phyloP scores from a whole-genome alignment of 2,888 invertebrate genomes.

The Caenorhabditis drosophilae region DNA sequence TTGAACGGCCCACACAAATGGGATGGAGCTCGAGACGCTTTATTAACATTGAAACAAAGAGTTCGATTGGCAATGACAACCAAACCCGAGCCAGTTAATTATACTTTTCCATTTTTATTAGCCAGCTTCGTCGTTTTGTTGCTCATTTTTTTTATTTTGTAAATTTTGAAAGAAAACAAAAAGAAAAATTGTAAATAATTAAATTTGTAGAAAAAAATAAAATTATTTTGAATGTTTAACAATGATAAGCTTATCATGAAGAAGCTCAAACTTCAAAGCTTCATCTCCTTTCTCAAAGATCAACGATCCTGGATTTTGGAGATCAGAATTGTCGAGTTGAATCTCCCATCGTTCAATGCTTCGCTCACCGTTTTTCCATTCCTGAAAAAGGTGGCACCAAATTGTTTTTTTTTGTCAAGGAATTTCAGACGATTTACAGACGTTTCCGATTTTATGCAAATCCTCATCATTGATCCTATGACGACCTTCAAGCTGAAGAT shows the following conservation, averaged over 20 bases:
- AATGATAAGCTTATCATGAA: too few species aligned
- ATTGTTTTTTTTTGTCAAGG: background rate
- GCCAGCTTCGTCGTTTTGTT: conserved; percentile 17
- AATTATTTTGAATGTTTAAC: too few species aligned
- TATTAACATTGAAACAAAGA: conserved; percentile 45
- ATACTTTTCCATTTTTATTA: conserved; percentile 20
- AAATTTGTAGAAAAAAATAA: background rate
- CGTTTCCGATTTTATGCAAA: conserved; percentile 14
- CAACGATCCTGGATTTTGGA: background rate
- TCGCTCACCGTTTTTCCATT: conserved; percentile 11
- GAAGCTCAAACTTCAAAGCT: too few species aligned
- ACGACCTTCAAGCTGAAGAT: conserved; percentile 15
- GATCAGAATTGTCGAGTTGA: conserved; percentile 9
- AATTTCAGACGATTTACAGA: too few species aligned
- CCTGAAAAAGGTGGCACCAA: conserved; percentile 10
- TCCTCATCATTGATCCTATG: conserved; percentile 7
- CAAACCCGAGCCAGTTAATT: conserved; percentile 24
- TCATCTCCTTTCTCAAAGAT: too few species aligned
- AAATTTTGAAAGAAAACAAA: background rate
- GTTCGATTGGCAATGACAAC: conserved; percentile 37
- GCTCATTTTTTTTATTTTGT: conserved; percentile 21
- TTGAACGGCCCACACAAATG: conserved; percentile 51
- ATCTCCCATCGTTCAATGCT: conserved; percentile 15
- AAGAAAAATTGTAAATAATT: background rate
- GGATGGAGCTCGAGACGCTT: conserved; percentile 55